phyloP scores from a whole-genome alignment of 2,113 vertebrate species.

The Leiothrix lutea region DNA sequence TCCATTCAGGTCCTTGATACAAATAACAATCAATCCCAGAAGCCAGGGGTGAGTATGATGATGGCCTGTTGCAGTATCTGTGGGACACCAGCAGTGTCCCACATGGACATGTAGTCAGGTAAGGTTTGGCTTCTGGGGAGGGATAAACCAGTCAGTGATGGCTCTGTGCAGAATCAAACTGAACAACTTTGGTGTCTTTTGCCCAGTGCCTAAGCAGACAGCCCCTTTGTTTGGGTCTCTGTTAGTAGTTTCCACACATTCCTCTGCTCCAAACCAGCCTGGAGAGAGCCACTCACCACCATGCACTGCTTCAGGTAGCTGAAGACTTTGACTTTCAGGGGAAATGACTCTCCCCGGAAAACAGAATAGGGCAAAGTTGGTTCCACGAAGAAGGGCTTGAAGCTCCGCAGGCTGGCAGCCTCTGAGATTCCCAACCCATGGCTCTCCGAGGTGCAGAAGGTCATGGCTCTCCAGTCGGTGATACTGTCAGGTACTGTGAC shows the following conservation, averaged over 20 bases:
- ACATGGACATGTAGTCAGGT: not conserved
- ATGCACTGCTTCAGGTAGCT: slow-evolving; percentile 85
- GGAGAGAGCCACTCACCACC: slow-evolving; percentile 71
- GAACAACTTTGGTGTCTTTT: not conserved
- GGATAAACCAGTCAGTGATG: not conserved
- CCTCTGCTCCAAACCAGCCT: not conserved
- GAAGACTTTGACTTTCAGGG: slow-evolving; percentile 83
- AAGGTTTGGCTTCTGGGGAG: not conserved
- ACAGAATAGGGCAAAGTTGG: slow-evolving; percentile 86
- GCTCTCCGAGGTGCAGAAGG: slow-evolving; percentile 78
- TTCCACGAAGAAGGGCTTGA: slow-evolving; percentile 90
- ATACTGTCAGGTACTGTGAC: slow-evolving; percentile 84
- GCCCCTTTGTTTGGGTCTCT: not conserved
- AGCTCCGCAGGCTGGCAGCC: slow-evolving; percentile 68
- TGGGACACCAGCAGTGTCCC: not conserved
- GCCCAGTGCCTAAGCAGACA: not conserved
- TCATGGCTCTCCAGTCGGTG: slow-evolving; percentile 86
- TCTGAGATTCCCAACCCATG: slow-evolving; percentile 84
- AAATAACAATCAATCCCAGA: not conserved
- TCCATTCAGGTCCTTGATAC: not conserved
- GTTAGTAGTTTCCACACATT: not conserved
- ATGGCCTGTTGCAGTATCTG: not conserved
- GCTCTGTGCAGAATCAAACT: not conserved
- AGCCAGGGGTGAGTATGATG: not conserved
- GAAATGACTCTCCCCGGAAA: slow-evolving; percentile 83